Evolutionary conservation across 1,140 invertebrate species (phyloP).

Genomic region (Metopolophium dirhodum): DNA sequence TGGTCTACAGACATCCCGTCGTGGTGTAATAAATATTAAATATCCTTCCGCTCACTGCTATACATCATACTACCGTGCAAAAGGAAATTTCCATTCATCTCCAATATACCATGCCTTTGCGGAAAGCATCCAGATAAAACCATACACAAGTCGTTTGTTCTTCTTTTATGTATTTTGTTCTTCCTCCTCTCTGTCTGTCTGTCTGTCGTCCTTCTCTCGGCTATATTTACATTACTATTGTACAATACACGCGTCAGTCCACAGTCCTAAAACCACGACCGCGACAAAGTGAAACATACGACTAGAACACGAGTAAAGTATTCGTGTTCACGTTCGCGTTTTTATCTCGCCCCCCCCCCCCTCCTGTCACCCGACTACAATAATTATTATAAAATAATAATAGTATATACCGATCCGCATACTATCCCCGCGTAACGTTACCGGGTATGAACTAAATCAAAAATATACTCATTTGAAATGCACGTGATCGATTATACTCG

Average conservation of each 20-base stretch:
- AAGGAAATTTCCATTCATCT: constrained; percentile 29
- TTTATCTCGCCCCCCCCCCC: background rate
- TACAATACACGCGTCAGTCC: background rate
- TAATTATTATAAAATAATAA: background rate
- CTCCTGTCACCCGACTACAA: background rate
- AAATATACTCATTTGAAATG: background rate
- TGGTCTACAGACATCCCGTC: background rate
- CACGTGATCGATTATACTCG: background rate
- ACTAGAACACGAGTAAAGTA: background rate
- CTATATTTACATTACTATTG: background rate
- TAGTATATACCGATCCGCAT: background rate
- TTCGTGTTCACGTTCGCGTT: background rate
- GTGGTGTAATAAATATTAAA: constrained; percentile 37
- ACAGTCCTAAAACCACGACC: background rate
- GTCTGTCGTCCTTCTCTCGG: background rate
- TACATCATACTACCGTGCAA: background rate
- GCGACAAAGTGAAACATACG: background rate
- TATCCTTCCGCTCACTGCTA: background rate
- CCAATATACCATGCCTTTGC: background rate
- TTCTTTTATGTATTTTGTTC: background rate
- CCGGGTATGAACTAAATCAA: background rate
- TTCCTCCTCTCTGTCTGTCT: background rate
- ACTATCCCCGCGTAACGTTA: background rate
- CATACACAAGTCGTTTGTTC: background rate
- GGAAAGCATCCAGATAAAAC: background rate